A percentile compares a stretch with the other conserved stretches of the same genome.
Evolutionary conservation across 2,797 vertebrate species (phyloP).

Genomic region (Taenioides sp.): DNA sequence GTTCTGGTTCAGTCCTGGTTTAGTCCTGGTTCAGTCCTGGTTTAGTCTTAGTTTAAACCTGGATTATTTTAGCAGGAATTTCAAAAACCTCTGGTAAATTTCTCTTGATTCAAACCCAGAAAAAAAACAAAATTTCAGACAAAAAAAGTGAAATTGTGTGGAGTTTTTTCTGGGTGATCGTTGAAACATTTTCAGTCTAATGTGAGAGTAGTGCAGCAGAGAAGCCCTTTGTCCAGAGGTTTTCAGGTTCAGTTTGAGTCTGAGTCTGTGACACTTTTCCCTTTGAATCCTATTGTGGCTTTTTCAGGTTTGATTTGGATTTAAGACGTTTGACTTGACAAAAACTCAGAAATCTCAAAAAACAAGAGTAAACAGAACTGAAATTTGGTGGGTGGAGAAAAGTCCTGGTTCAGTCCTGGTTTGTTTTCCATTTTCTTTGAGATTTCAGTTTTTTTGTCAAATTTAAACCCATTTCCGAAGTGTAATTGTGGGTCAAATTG

Average conservation of each 20-base stretch:
- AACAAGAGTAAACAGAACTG: not conserved
- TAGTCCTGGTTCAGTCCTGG: not conserved
- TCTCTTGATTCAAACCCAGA: not conserved
- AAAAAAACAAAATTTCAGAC: not conserved
- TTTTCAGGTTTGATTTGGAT: not conserved
- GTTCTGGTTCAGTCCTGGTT: not conserved
- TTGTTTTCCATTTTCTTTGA: not conserved
- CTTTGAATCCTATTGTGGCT: slow-evolving; percentile 1
- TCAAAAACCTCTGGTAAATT: not conserved
- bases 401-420: not conserved
- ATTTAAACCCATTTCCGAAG: not conserved
- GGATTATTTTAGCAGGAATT: not conserved
- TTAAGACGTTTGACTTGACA: no score
- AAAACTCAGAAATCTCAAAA: not conserved
- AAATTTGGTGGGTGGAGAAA: not conserved
- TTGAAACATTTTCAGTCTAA: not conserved
- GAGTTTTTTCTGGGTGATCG: not conserved
- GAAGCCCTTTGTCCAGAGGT: not conserved
- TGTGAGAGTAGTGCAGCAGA: not conserved
- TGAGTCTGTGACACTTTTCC: not conserved
- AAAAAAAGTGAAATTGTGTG: not conserved
- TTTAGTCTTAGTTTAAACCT: not conserved
- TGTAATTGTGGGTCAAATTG: not conserved
- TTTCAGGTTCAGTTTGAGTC: not conserved
- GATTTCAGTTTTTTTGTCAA: not conserved